Percentiles rank a stretch among this genome's conserved stretches.
These are phyloP conservation scores for Neosilurus hyrtlii DNA, from an alignment of 2,797 vertebrate genomes.

Conservation along the genomic window DNA sequence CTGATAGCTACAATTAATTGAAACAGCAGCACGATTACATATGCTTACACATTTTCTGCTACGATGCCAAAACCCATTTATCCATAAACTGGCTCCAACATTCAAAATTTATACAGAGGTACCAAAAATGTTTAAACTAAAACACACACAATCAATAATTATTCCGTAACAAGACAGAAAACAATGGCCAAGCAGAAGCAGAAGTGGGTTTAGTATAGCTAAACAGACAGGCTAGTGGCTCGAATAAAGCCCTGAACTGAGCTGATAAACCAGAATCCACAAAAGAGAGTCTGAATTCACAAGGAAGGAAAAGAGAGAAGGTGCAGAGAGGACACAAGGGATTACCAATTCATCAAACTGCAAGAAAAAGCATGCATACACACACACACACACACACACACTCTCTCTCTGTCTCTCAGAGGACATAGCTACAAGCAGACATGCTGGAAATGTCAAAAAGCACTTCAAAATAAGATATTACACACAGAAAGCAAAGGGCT, in stretches of 20 bases:
- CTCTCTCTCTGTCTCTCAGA: too few species aligned
- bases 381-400: neutral
- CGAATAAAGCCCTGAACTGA: neutral
- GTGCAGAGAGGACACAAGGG: neutral
- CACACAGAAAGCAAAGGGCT: neutral
- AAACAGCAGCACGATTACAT: too few species aligned
- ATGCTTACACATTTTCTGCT: neutral
- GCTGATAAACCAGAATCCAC: neutral
- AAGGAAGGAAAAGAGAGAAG: slow-evolving; percentile 4
- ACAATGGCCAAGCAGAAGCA: slow-evolving; percentile 52
- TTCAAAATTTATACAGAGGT: neutral
- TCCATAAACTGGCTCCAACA: neutral
- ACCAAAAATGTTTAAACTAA: neutral
- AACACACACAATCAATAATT: neutral
- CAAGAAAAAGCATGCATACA: neutral
- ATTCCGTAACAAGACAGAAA: slow-evolving; percentile 1
- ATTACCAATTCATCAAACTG: slow-evolving; percentile 43
- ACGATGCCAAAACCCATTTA: neutral
- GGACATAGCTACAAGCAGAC: neutral
- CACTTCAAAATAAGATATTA: neutral
- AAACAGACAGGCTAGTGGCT: slow-evolving; percentile 73
- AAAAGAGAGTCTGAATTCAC: neutral
- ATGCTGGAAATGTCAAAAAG: slow-evolving; percentile 13
- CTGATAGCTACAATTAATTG: neutral
- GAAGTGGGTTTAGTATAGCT: slow-evolving; percentile 73